These are phyloP conservation scores for Drosophila stalkeri DNA, from an alignment of 2,888 invertebrate species.

Conservation along the genomic window DNA sequence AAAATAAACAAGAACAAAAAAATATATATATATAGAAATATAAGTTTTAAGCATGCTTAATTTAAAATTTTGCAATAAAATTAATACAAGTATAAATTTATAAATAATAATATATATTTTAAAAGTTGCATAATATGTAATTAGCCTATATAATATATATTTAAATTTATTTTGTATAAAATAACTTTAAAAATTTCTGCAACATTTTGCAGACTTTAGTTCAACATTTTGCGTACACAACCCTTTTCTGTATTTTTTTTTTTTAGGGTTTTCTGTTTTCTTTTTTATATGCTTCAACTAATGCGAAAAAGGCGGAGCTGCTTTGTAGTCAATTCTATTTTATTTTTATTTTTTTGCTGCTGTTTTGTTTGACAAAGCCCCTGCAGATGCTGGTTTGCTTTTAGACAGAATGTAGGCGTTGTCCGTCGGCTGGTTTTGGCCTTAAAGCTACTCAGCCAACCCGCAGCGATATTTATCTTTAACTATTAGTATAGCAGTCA, in stretches of 20 bases:
- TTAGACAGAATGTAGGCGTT: constrained; percentile 51
- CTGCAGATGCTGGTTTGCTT: constrained; percentile 25
- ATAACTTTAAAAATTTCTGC: constrained; percentile 29
- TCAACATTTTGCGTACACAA: constrained; percentile 18
- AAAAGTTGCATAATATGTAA: not conserved
- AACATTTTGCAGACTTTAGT: constrained; percentile 3
- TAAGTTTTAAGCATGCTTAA: constrained; percentile 8
- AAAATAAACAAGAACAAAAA: constrained; percentile 17
- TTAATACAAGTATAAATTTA: not conserved
- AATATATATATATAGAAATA: constrained; percentile 22
- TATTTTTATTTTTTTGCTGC: constrained; percentile 10
- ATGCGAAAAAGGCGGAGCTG: constrained; percentile 75
- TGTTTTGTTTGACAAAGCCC: constrained; percentile 24
- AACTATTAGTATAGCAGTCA: constrained; percentile 73
- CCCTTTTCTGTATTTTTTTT: constrained; percentile 26
- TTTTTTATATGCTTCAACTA: constrained; percentile 41
- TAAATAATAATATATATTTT: not conserved
- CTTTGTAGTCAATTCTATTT: constrained; percentile 38
- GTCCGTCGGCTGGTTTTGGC: constrained; percentile 41
- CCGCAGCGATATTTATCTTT: constrained; percentile 75
- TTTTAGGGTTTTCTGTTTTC: constrained; percentile 2
- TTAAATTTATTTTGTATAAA: not conserved
- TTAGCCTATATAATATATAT: not conserved
- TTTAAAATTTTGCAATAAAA: not conserved
- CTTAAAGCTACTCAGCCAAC: constrained; percentile 40